Conservation (phyloP, 2,888 invertebrate species). For the Drosophila pegasa region DNA sequence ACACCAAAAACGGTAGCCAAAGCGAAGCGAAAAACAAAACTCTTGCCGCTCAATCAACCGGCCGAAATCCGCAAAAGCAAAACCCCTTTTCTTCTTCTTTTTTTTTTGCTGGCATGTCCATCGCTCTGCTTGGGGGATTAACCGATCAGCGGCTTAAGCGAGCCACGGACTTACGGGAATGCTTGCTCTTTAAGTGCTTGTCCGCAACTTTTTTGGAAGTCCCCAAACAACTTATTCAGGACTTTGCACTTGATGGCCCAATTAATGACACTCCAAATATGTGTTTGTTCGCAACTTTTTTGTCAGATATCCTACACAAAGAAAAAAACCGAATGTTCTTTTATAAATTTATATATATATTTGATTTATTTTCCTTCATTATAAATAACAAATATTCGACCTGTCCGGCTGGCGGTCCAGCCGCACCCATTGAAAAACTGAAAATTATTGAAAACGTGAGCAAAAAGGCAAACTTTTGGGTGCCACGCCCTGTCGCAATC, state of each 20-base stretch:
- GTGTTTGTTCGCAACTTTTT: constrained; percentile 56
- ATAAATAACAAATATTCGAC: constrained; percentile 7
- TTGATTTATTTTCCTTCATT: constrained; percentile 10
- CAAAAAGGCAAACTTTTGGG: constrained; percentile 50
- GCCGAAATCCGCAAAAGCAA: constrained; percentile 38
- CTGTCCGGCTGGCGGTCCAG: constrained; percentile 16
- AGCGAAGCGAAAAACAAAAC: constrained; percentile 51
- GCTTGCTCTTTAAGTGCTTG: constrained; percentile 35
- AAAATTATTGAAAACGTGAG: constrained; percentile 72
- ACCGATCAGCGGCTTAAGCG: constrained; percentile 49
- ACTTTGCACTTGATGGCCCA: constrained; percentile 62
- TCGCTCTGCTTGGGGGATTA: constrained; percentile 43
- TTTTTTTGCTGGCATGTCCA: constrained; percentile 20
- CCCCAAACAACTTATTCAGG: constrained; percentile 39
- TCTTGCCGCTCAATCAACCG: constrained; percentile 60
- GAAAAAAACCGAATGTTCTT: constrained; percentile 23
- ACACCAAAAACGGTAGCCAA: constrained; percentile 17
- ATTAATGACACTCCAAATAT: constrained; percentile 60
- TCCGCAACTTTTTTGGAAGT: constrained; percentile 34
- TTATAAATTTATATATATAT: constrained; percentile 9
- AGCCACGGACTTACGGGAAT: constrained; percentile 25
- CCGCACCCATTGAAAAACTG: constrained; percentile 50
- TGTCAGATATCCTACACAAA: constrained; percentile 18
- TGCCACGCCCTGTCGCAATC: constrained; percentile 29
- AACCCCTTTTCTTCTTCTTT: constrained; percentile 26